Percentiles rank a stretch among this genome's conserved stretches.
These are phyloP conservation scores for Apocrypta bakeri DNA, from an alignment of 1,140 invertebrate species.

Conservation along the genomic window DNA sequence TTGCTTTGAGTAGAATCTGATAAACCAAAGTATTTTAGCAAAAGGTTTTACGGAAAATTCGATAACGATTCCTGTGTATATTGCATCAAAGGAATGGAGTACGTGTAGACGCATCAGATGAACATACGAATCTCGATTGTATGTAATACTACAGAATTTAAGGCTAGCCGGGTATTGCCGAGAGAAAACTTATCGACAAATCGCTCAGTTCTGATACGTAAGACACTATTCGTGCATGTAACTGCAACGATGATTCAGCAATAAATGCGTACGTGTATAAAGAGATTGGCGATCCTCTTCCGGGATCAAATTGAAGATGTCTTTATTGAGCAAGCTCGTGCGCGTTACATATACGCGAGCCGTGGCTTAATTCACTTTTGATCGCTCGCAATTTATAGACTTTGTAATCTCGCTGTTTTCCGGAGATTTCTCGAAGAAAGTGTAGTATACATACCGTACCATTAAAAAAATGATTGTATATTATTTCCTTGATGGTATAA, in stretches of 20 bases:
- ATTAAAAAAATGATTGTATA: background rate
- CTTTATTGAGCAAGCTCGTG: background rate
- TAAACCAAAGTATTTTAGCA: no score
- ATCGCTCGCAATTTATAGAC: background rate
- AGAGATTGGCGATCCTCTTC: background rate
- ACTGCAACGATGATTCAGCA: no score
- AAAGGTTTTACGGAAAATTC: no score
- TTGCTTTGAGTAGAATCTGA: no score
- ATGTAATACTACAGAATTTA: no score
- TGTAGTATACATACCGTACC: background rate
- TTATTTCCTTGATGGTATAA: background rate
- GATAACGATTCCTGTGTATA: no score
- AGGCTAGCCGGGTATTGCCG: no score
- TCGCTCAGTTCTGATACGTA: background rate
- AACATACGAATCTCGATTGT: no score
- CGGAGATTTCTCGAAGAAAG: background rate
- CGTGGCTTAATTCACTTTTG: conserved; percentile 16
- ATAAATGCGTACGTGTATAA: background rate
- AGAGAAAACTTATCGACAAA: background rate
- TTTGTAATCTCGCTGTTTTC: background rate
- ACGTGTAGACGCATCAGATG: no score
- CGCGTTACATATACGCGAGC: background rate
- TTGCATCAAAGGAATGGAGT: no score
- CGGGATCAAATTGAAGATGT: background rate
- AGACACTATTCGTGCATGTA: background rate